A percentile compares a stretch with the other conserved stretches of the same genome.
phyloP scores from a whole-genome alignment of 2,888 invertebrate species.

The Chrysolina oricalcia region DNA sequence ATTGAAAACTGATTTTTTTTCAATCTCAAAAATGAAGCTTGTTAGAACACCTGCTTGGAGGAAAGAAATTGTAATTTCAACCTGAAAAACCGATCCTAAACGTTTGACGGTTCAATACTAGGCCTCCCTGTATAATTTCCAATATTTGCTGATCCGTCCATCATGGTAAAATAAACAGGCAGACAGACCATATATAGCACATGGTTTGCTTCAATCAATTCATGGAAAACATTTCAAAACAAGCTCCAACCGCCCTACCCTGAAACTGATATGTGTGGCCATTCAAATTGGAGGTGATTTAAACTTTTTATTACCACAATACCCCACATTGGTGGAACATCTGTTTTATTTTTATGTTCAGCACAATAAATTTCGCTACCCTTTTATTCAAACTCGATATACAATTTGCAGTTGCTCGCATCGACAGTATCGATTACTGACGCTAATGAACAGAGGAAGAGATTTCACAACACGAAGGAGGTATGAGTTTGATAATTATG shows the following conservation, averaged over 20 bases:
- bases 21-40: too few species aligned
- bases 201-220: too few species aligned
- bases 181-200: too few species aligned
- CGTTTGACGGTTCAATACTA: too few species aligned
- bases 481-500: not conserved
- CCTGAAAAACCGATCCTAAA: too few species aligned
- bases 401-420: not conserved
- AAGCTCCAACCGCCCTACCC: not conserved
- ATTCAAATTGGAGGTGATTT: constrained; percentile 14
- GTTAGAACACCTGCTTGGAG: too few species aligned
- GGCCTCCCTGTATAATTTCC: too few species aligned
- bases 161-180: too few species aligned
- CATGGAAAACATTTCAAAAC: not conserved
- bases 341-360: constrained; percentile 15
- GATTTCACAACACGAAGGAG: not conserved
- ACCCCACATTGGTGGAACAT: not conserved
- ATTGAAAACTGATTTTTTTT: too few species aligned
- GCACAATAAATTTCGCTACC: not conserved
- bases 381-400: not conserved
- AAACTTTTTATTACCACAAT: constrained; percentile 10
- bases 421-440: constrained; percentile 2
- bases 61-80: too few species aligned
- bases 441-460: not conserved
- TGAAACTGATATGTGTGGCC: not conserved
- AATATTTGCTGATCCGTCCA: too few species aligned